A percentile compares a stretch with the other conserved stretches of the same genome.
These are phyloP conservation scores for Prunella strophiata DNA, from an alignment of 2,797 vertebrate species.

Conservation along the genomic window DNA sequence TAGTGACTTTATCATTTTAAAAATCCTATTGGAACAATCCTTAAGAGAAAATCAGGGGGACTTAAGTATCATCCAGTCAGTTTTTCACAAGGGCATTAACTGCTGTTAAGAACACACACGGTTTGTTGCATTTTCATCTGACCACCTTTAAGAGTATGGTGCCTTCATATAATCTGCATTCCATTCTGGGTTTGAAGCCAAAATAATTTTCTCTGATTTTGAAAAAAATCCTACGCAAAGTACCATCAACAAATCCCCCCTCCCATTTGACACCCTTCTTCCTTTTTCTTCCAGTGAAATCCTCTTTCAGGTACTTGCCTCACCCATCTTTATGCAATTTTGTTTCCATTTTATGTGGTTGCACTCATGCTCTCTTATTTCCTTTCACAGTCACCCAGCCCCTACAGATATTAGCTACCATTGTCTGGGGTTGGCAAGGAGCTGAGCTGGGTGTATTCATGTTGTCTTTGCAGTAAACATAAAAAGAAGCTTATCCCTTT, in stretches of 20 bases:
- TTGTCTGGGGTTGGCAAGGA: background rate
- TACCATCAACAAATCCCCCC: accelerated
- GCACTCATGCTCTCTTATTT: accelerated
- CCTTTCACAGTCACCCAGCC: accelerated
- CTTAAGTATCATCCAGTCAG: background rate
- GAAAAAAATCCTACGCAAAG: background rate
- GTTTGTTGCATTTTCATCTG: background rate
- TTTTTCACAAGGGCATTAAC: background rate
- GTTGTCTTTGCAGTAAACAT: background rate
- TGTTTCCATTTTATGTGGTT: background rate
- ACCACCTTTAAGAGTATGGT: background rate
- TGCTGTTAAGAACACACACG: background rate
- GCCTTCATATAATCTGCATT: background rate
- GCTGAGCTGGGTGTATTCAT: background rate
- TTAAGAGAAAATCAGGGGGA: background rate
- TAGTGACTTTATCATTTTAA: background rate
- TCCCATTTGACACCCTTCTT: accelerated
- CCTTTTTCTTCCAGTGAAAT: background rate
- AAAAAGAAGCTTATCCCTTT: background rate
- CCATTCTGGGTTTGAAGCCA: background rate
- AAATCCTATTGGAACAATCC: background rate
- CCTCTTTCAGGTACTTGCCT: background rate
- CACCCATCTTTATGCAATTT: background rate
- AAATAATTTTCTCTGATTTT: background rate
- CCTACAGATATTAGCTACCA: background rate